A percentile compares a stretch with the other conserved stretches of the same genome.
These are phyloP conservation scores for Semaprochilodus insignis DNA, from an alignment of 2,797 vertebrate species.

Conservation along the genomic window DNA sequence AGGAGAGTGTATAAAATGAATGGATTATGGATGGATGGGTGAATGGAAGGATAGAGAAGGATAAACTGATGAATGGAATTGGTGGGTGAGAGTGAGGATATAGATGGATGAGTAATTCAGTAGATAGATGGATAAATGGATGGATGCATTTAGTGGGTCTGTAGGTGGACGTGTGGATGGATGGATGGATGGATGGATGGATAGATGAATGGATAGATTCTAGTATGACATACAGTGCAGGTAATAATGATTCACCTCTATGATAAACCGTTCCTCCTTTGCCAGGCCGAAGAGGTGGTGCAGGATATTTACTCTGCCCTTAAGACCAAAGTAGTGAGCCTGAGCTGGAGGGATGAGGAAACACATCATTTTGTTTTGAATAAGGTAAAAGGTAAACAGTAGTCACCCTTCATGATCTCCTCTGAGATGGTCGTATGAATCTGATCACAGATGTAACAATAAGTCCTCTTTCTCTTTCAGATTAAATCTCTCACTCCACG, in stretches of 20 bases:
- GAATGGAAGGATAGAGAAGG: too few species aligned
- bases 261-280: constrained; percentile 19
- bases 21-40: not conserved
- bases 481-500: constrained; percentile 71
- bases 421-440: not conserved
- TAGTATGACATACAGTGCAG: not conserved
- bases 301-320: constrained; percentile 72
- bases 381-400: constrained; percentile 67
- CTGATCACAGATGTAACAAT: not conserved
- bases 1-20: not conserved
- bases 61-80: too few species aligned
- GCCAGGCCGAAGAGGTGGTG: constrained; percentile 75
- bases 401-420: not conserved
- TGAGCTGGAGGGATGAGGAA: constrained; percentile 70
- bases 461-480: constrained; percentile 58
- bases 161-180: not conserved
- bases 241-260: not conserved
- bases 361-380: constrained; percentile 63
- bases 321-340: constrained; percentile 69
- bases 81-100: too few species aligned
- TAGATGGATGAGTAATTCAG: too few species aligned
- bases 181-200: not conserved
- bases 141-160: too few species aligned
- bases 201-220: not conserved
- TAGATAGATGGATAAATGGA: too few species aligned